Evolutionary conservation across 2,113 vertebrate species (phyloP), one percentile per base, ranked within the genome.

Genomic region (Protobothrops mucrosquamatus): DNA sequence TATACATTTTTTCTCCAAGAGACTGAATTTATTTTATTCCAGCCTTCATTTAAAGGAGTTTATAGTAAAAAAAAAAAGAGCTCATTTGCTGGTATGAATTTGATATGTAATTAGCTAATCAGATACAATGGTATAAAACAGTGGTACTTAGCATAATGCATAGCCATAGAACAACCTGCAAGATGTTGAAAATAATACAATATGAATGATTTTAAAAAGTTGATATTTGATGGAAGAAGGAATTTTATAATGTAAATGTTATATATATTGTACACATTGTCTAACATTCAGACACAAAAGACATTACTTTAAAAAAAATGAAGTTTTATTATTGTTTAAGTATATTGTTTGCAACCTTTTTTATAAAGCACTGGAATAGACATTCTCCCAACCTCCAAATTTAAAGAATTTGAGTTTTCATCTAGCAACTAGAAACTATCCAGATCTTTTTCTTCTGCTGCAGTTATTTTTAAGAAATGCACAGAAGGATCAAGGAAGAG

Each of bases 291-390:
- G 48, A n/a, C 85, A 2, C 93, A 89, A 51, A 94, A 93, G 88
- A 86, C 57, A 54, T 18, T 0, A 26, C 88, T 89, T 98, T 97
- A 94, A 97, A 98, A 98, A 97, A 96, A 10, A n/a, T 90, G 96
- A 96, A 93, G 34, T 96, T 98, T 98, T 97, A 98, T 98, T 98
- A 92, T 96, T 92, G 92, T 95, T 18, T 89, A 92, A 95, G 91
- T 94, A 94, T 96, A 97, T 92, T 93, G 26, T 94, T 95, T 95
- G 92, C 94, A 96, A 93, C 95, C 91, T 95, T 95, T 94, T 81
- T 7, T 85, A 92, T 91, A 95, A 96, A 96, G 90, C 91, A 94
- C 90, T 96, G 95, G 93, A 96, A 95, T 56, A 92, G 92, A 90
- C n/a, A 93, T 93, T 74, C 90, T 91, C 90, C 86, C 81, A 74